phyloP scores from a whole-genome alignment of 2,113 vertebrate species.

The Cervus canadensis region DNA sequence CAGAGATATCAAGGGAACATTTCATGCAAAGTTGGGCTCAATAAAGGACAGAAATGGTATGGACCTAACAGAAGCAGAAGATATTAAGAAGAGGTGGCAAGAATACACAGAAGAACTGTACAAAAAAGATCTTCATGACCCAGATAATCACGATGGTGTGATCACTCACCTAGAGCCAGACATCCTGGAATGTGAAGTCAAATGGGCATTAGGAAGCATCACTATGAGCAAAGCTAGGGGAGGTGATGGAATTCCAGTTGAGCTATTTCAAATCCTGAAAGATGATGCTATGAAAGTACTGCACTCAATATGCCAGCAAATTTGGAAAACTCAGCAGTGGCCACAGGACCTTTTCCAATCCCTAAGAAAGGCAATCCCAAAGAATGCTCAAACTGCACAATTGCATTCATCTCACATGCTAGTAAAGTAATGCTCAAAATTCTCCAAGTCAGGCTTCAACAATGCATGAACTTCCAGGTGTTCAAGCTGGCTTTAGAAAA shows the following conservation, averaged over 20 bases:
- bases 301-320: not conserved
- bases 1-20: not conserved
- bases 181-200: not conserved
- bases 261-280: not conserved
- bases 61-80: not conserved
- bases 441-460: not conserved
- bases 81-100: not conserved
- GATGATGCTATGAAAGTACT: not conserved
- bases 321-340: not conserved
- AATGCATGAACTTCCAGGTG: not conserved
- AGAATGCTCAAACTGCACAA: not conserved
- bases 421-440: not conserved
- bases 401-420: not conserved
- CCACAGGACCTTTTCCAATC: not conserved
- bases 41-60: not conserved
- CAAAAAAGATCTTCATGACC: not conserved
- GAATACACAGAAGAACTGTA: not conserved
- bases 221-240: not conserved
- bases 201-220: not conserved
- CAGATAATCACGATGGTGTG: not conserved
- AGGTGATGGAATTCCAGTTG: not conserved
- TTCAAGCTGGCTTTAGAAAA: not conserved
- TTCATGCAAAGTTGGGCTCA: not conserved
- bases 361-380: not conserved
- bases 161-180: not conserved